Percentiles rank a stretch among this genome's conserved stretches.
Conservation (phyloP, 1,140 invertebrate genomes). For the Anastrepha obliqua region DNA sequence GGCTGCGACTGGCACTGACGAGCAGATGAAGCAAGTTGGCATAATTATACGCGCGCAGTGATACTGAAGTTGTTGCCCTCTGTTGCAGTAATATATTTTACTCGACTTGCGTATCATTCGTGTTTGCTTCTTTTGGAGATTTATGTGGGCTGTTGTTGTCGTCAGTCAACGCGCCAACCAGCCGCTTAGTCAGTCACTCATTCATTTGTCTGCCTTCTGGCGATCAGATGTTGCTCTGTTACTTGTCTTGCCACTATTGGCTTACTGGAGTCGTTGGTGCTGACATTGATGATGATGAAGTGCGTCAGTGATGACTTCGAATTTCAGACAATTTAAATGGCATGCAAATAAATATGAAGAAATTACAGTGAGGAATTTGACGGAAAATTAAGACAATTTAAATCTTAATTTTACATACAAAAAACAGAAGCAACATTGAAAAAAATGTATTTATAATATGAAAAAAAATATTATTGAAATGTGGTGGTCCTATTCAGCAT, state of each 20-base stretch:
- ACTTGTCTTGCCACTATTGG: not conserved
- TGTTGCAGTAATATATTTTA: not conserved
- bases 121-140: not conserved
- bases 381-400: too few relatives aligned
- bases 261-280: not conserved
- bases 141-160: conserved; percentile 1
- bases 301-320: conserved; percentile 39
- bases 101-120: too few relatives aligned
- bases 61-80: conserved; percentile 23
- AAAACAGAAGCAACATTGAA: too few relatives aligned
- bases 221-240: conserved; percentile 6
- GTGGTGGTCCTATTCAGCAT: too few relatives aligned
- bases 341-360: not conserved
- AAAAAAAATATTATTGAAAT: too few relatives aligned
- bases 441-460: too few relatives aligned
- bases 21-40: conserved; percentile 14
- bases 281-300: conserved; percentile 53
- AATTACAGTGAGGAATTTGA: not conserved
- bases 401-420: too few relatives aligned
- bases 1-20: not conserved
- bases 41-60: not conserved
- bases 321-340: conserved; percentile 45
- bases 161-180: not conserved
- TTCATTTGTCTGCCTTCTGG: conserved; percentile 39
- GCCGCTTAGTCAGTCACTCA: not conserved